Base-by-base conservation (phyloP, 2,113 vertebrate species). In the Antigone vipio region DNA sequence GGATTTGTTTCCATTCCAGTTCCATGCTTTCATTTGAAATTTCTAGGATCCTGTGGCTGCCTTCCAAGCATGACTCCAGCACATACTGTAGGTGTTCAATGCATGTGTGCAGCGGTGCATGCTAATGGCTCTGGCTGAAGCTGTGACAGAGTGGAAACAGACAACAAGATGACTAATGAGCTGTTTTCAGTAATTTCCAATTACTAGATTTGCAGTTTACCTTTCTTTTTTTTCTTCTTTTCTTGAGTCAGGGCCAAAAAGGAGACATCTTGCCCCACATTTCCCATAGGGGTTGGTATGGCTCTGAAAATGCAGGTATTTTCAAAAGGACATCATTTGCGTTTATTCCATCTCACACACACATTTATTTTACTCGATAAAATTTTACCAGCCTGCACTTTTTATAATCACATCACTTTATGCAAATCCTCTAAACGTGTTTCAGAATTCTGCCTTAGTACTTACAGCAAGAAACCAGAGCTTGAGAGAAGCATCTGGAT, bases 171-270 rank as follows among this genome's bases (percentile, higher is more conserved):
- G 77, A 97, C 96, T 97, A 97, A 97, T 93, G 96, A 95, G 95
- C 93, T 95, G 96, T 96, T 97, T 97, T 92, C 96, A 94, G 93
- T 97, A 95, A 95, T 97, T 97, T 96, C 92, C 89, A 97, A 87
- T 96, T 96, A 96, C 95, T 72, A 79, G 67, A 92, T 96, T 94
- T 96, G 77, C 91, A 93, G 92, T 93, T 95, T 96, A 93, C 94
- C 92, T 97, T 95, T 83, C 38, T 72, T 85, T 78, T 68, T 78
- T 68, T 62, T 49, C 19, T 76, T 83, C 14, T 89, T 86, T 91
- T 68, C 73, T 85, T 96, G 88, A 95, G 30, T 69, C 58, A 42
- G 83, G 92, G 90, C 89, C 93, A 97, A 93, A 90, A 93, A 44
- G 63, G 69, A 95, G 86, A 90, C 89, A 77, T 92, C 76, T 89